Percentiles rank a stretch among this genome's conserved stretches.
These are phyloP conservation scores for Drosophila micromelanica DNA, from an alignment of 1,140 invertebrate species.

Conservation along the genomic window DNA sequence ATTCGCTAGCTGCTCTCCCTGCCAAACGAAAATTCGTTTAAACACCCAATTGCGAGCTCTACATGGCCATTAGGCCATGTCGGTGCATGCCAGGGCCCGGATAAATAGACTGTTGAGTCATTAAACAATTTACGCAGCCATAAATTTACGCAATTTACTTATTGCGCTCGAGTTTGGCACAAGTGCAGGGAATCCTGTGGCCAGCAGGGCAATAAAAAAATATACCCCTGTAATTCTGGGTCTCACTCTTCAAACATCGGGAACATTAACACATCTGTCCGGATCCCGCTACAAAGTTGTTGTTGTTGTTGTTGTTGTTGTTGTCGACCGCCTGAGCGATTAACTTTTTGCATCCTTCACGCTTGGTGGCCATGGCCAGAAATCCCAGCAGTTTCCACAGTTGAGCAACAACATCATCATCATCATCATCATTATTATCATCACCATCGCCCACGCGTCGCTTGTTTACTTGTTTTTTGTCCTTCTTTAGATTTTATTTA, in stretches of 20 bases:
- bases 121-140: slow-evolving; percentile 84
- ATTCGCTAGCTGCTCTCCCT: too few relatives aligned
- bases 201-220: slow-evolving; percentile 66
- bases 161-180: slow-evolving; percentile 51
- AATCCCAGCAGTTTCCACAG: slow-evolving; percentile 10
- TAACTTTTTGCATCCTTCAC: slow-evolving; percentile 83
- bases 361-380: slow-evolving; percentile 38
- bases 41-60: neutral
- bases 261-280: slow-evolving; percentile 82
- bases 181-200: slow-evolving; percentile 33
- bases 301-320: too few relatives aligned
- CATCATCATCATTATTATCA: slow-evolving; percentile 16
- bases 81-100: slow-evolving; percentile 49
- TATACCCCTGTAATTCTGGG: slow-evolving; percentile 53
- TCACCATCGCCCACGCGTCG: slow-evolving; percentile 46
- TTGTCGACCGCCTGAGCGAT: slow-evolving; percentile 75
- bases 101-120: slow-evolving; percentile 82
- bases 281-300: slow-evolving; percentile 54
- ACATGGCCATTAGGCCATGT: slow-evolving; percentile 71
- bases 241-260: neutral
- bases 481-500: too few relatives aligned
- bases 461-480: slow-evolving; percentile 62
- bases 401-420: slow-evolving; percentile 19
- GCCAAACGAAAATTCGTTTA: slow-evolving; percentile 25
- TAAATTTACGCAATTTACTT: slow-evolving; percentile 84